phyloP scores from a whole-genome alignment of 2,888 invertebrate genomes.

The Geophilus truncorum region DNA sequence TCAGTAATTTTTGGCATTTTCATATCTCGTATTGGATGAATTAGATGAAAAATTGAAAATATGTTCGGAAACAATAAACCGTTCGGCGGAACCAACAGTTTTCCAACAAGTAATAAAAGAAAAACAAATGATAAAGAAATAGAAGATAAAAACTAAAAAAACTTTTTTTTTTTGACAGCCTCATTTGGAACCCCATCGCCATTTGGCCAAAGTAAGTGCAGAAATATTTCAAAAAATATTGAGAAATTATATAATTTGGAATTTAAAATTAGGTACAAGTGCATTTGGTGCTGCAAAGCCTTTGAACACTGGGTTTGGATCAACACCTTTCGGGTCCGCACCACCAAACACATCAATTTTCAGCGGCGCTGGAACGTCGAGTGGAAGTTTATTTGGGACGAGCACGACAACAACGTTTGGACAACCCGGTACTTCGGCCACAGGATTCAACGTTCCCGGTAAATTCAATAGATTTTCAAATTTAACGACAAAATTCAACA shows the following conservation, averaged over 20 bases:
- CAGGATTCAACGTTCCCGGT: conserved; percentile 41
- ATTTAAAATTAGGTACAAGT: conserved; percentile 52
- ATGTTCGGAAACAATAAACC: conserved; percentile 40
- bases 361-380: conserved; percentile 46
- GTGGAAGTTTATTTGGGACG: no score
- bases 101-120: conserved; percentile 40
- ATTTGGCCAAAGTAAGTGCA: conserved; percentile 48
- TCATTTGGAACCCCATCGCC: conserved; percentile 47
- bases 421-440: conserved; percentile 41
- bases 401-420: no score
- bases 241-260: neutral
- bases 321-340: conserved; percentile 54
- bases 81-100: conserved; percentile 39
- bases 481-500: neutral
- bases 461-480: neutral
- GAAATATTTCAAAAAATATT: neutral
- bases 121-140: neutral
- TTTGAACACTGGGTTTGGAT: no score
- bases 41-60: conserved; percentile 32
- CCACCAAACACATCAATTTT: conserved; percentile 52
- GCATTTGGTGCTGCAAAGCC: conserved; percentile 53
- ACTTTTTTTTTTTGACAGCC: conserved; percentile 28
- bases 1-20: neutral
- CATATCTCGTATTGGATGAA: neutral
- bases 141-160: neutral